Base-by-base conservation (phyloP, 2,888 invertebrate genomes). In the Morpho helenor region DNA sequence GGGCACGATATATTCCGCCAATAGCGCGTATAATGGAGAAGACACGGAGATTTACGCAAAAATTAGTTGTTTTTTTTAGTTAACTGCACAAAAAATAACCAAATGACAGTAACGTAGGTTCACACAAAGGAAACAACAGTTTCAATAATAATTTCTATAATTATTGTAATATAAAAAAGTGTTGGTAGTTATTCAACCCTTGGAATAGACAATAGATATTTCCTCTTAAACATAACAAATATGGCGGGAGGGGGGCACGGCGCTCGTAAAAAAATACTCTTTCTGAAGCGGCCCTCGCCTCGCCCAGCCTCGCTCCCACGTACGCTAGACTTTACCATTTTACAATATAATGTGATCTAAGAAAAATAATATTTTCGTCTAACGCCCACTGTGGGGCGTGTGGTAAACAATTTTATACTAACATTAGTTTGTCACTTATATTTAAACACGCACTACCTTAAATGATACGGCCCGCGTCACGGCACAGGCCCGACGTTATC, bases 111-210 rank as follows among this genome's bases (percentile, higher is more conserved):
- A 16, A 16, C 7, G 10, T 43, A 51, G 8, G 31, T 50, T 52
- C 42, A 44, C 52, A 42, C 49, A 61, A 77, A 67, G 52, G 62
- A 79, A 84, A 85, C 79, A 68, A 76, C 71, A 62, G 55, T 60
- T 76, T 91, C 91, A 91, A 91, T 91, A 91, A 91, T 91, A 91
- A 91, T 91, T 90, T 91, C 91, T 91, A 91, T 91, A 91, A 91
- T 91, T 91, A 91, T 91, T 87, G 89, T 91, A 90, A 90, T 91
- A 91, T 91, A 91, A 91, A 91, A 91, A 91, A 91, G 91, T 91
- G 89, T 90, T 82, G 88, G 84, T 89, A 86, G 83, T 88, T 87
- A 81, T 81, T 81, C 80, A 87, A 88, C 90, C 90, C 85, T 85
- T 87, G 90, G 89, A 90, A 90, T 90, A 90, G 90, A 89, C 87